Evolutionary conservation across 1,140 invertebrate genomes (phyloP).

Genomic region (Hyles vespertilio): DNA sequence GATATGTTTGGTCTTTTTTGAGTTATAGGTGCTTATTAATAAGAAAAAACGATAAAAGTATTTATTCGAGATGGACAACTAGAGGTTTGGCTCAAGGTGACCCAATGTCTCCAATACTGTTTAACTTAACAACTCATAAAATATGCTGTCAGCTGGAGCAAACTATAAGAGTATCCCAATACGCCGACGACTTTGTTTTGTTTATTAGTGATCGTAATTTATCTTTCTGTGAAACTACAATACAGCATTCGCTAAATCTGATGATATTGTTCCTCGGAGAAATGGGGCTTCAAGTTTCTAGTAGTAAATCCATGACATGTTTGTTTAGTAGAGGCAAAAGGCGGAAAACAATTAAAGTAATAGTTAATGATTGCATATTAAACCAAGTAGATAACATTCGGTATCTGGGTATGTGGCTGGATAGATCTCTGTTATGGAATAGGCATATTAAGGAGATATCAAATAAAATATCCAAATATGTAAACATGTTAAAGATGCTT

Average conservation of each 20-base stretch:
- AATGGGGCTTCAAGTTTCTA: conserved; percentile 21
- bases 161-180: conserved; percentile 22
- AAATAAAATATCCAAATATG: conserved; percentile 8
- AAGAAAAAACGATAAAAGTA: conserved; percentile 1
- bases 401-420: conserved; percentile 25
- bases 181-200: conserved; percentile 29
- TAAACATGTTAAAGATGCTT: conserved; percentile 19
- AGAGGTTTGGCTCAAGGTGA: conserved; percentile 34
- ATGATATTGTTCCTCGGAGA: conserved; percentile 11
- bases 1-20: conserved; percentile 27
- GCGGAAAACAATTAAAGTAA: conserved; percentile 1
- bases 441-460: conserved; percentile 13
- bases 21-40: conserved; percentile 27
- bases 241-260: conserved; percentile 18
- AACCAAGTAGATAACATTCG: conserved; percentile 14
- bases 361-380: background rate
- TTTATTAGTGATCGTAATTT: conserved; percentile 13
- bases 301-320: conserved; percentile 22
- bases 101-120: conserved; percentile 30
- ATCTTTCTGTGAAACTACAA: conserved; percentile 4
- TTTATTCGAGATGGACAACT: conserved; percentile 12
- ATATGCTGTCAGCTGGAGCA: conserved; percentile 1
- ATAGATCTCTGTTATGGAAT: conserved; percentile 21
- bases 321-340: conserved; percentile 24
- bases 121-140: conserved; percentile 23